Base-by-base conservation (phyloP, 2,113 vertebrate species). In the Raja brachyura region DNA sequence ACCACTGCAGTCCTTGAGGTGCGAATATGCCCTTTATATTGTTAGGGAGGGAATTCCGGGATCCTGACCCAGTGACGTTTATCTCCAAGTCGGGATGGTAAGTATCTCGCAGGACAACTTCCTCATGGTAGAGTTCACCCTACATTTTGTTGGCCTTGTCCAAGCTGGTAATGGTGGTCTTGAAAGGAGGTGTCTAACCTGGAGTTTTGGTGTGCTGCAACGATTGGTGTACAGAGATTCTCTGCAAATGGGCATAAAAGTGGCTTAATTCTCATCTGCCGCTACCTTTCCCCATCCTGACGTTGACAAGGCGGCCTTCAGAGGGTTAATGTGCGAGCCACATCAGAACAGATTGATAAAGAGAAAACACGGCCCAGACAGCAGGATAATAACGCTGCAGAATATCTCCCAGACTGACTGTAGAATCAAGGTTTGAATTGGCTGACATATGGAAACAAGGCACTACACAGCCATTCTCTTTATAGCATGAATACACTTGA, bases 371-470 rank as follows among this genome's bases (percentile, higher is more conserved):
- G 31, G 59, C 59, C 31, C 83, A 63, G 59, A 63, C 83, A 63
- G 83, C 83, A 66, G 59, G 13, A 88, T 88, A 88, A 88, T 88
- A 88, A 88, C 13, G 59, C 56, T 16, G 59, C 59, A 88, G 59
- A 88, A 88, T 14, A 7, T 16, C 83, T 88, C 83, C 83, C 83
- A 31, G 83, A 63, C 83, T 66, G 83, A 28, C 83, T 63, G 83
- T 63, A 88, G 14, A 63, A 88, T 88, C 59, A 88, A 14, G 28
- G 59, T 63, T 66, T 88, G 25, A 66, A 63, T 66, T 59, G 83
- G 83, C 83, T 88, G 83, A 88, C 83, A 88, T 88, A 88, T 88
- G 83, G 83, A 88, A 88, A 88, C 83, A 88, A 88, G 83, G 28
- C 83, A 61, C 83, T 63, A n/a, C 28, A n/a, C 61, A n/a, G 59